Conservation (phyloP, 2,888 invertebrate genomes). For the Caenorhabditis parvicauda region DNA sequence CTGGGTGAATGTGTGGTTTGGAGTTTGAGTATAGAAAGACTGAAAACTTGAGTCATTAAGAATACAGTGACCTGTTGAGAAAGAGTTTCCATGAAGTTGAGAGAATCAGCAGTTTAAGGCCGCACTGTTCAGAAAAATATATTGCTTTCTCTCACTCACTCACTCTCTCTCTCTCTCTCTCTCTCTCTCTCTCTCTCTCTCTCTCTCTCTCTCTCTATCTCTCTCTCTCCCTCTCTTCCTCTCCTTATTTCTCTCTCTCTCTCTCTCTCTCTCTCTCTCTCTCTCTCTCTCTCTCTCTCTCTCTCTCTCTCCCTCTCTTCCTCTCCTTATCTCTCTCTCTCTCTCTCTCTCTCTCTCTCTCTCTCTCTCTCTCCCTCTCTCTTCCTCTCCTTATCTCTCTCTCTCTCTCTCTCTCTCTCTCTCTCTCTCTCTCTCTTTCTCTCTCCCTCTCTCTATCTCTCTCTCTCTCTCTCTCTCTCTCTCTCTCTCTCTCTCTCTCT, state of each 20-base stretch:
- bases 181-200: constrained; percentile 21
- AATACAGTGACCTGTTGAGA: too few species aligned
- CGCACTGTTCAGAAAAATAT: too few species aligned
- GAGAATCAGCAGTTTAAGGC: too few species aligned
- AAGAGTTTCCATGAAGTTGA: too few species aligned
- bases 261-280: constrained; percentile 11
- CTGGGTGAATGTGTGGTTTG: too few species aligned
- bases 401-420: background rate
- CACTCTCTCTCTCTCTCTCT: constrained; percentile 10
- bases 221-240: too few species aligned
- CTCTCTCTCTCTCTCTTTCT: constrained; percentile 9
- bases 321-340: too few species aligned
- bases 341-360: constrained; percentile 13
- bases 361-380: constrained; percentile 14
- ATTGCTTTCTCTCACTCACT: too few species aligned
- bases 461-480: background rate
- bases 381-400: constrained; percentile 7
- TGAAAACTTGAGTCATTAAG: too few species aligned
- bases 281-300: constrained; percentile 13
- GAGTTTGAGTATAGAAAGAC: too few species aligned
- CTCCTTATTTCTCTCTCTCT: constrained; percentile 14
- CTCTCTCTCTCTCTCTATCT: background rate
- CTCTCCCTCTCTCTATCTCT: constrained; percentile 20
- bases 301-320: background rate
- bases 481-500: constrained; percentile 10